phyloP scores from a whole-genome alignment of 35 echinoderm and acorn worm species.

The Lytechinus variegatus region DNA sequence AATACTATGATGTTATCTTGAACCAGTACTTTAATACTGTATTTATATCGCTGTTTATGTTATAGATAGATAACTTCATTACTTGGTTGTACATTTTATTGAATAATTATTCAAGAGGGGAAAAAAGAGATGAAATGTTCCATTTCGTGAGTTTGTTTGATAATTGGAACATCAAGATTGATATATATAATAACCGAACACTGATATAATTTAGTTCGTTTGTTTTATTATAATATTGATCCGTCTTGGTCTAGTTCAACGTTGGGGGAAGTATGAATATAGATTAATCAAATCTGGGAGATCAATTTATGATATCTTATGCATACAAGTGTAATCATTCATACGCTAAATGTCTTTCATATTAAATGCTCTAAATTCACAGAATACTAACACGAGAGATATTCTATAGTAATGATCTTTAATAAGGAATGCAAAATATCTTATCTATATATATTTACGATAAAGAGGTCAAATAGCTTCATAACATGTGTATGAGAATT shows the following conservation, averaged over 20 bases:
- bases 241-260: not conserved
- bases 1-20: not conserved
- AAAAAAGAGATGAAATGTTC: not conserved
- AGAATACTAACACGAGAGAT: not conserved
- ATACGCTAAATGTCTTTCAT: conserved; percentile 13
- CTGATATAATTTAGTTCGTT: not conserved
- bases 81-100: not conserved
- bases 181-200: too few species aligned
- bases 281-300: not conserved
- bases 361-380: not conserved
- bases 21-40: not conserved
- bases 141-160: not conserved
- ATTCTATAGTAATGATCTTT: too few species aligned
- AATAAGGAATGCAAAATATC: not conserved
- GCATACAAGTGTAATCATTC: not conserved
- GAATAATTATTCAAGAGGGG: not conserved
- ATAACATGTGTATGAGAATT: not conserved
- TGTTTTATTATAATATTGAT: not conserved
- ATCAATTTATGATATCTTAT: not conserved
- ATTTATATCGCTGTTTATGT: not conserved
- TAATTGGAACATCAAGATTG: not conserved
- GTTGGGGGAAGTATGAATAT: not conserved
- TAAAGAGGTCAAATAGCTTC: not conserved
- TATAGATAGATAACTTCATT: not conserved
- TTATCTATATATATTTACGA: not conserved